Base-by-base conservation (phyloP, 2,113 vertebrate species). In the Miniopterus natalensis region DNA sequence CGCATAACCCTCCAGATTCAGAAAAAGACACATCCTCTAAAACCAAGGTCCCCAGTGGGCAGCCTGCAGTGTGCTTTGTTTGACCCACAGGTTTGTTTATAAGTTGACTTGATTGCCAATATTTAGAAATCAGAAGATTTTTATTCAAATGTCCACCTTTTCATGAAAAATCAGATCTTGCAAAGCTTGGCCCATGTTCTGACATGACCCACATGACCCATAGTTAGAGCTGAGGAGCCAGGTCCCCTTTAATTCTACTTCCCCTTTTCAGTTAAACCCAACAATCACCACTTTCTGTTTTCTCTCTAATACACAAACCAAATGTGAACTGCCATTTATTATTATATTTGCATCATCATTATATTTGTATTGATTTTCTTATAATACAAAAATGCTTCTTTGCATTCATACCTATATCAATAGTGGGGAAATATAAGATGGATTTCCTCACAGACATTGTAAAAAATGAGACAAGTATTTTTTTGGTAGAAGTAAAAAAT, bases 401-500 rank as follows among this genome's bases (percentile, higher is more conserved):
- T 85, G 71, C 15, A 57, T 31, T 80, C 7, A n/a, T 74, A 8
- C 11, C 7, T 79, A 18, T 59, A 83, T 88, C n/a, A 88, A 83
- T 75, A 49, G 57, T 51, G 9, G 20, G 51, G 65, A 90, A 79
- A 73, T 53, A 29, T 63, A 78, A 88, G 31, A 27, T 42, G 21
- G 29, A 53, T 11, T 61, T 78, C 15, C 40, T 55, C 17, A 45
- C 11, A 40, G 20, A 66, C 90, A 94, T 86, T 86, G 15, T 51
- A 36, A 36, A n/a, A 94, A 81, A 71, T 55, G 15, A 31, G 55
- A 83, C 4, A 80, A 77, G 7, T 23, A 20, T 42, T 25, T 90
- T 89, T 74, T 79, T 81, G 81, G 27, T 47, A 27, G 7, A 66
- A 93, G 4, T 71, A 73, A 96, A 65, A 81, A 84, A 63, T 49